Percentiles rank a stretch among this genome's conserved stretches.
These are phyloP conservation scores for Crotalus viridis DNA, from an alignment of 2,113 vertebrate species.

Conservation along the genomic window DNA sequence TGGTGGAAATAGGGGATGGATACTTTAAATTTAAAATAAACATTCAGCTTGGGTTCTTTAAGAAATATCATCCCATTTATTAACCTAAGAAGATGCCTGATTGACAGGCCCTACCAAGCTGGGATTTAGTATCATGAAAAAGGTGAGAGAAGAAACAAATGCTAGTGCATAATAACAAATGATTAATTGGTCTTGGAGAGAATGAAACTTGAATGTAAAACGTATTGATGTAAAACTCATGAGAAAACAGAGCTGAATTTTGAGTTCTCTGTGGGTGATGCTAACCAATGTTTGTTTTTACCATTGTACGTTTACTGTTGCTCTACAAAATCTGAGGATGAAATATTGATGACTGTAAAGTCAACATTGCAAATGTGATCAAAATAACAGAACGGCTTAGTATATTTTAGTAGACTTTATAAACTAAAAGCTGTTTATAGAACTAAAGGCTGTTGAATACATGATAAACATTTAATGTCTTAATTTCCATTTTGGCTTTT, in stretches of 20 bases:
- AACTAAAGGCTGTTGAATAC: neutral
- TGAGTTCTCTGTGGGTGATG: neutral
- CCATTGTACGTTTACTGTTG: neutral
- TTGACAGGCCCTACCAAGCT: neutral
- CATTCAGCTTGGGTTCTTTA: neutral
- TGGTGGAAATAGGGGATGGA: neutral
- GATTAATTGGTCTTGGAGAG: neutral
- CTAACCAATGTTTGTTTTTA: neutral
- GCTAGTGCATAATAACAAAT: neutral
- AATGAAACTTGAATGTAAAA: neutral
- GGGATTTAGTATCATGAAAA: neutral
- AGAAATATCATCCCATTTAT: neutral
- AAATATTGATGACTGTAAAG: neutral
- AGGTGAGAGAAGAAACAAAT: neutral
- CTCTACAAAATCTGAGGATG: neutral
- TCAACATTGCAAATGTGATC: neutral
- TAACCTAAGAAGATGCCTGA: neutral
- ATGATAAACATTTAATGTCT: neutral
- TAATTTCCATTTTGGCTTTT: neutral
- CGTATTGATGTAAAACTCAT: neutral
- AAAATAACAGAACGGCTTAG: neutral
- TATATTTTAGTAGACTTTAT: neutral
- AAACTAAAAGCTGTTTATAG: neutral
- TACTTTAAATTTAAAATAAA: neutral
- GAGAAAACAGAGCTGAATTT: neutral